A percentile compares a stretch with the other conserved stretches of the same genome.
Conservation (phyloP, 2,113 vertebrate species). For the Phalacrocorax aristotelis region DNA sequence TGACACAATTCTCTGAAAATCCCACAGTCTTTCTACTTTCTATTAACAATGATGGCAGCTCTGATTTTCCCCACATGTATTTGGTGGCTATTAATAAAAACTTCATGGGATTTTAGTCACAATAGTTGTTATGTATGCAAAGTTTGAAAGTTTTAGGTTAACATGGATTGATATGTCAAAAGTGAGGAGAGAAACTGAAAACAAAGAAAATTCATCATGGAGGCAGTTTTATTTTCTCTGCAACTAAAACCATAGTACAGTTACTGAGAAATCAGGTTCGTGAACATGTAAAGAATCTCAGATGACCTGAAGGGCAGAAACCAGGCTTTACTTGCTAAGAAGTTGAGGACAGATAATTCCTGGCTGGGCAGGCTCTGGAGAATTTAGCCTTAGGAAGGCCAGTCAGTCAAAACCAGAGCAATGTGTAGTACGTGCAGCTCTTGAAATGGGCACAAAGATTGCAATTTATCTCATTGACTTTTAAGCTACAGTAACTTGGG, state of each 20-base stretch:
- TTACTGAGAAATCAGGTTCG: not conserved
- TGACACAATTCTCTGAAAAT: constrained; percentile 16
- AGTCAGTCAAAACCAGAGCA: not conserved
- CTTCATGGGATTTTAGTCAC: not conserved
- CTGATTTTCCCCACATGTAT: not conserved
- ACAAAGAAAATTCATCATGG: not conserved
- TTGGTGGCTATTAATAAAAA: not conserved
- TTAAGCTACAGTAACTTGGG: not conserved
- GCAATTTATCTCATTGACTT: not conserved
- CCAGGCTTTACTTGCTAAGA: not conserved
- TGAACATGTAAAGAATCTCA: not conserved
- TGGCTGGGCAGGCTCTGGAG: not conserved
- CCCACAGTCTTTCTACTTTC: not conserved
- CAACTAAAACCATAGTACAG: not conserved
- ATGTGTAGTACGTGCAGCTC: not conserved
- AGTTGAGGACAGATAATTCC: not conserved
- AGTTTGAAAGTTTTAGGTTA: not conserved
- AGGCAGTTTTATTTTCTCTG: not conserved
- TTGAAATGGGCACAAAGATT: not conserved
- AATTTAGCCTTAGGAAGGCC: not conserved
- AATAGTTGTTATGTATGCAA: not conserved
- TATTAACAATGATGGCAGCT: not conserved
- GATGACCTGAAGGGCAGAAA: not conserved
- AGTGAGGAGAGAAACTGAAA: not conserved
- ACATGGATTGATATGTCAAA: constrained; percentile 3